Evolutionary conservation across 2,113 vertebrate genomes (phyloP).

Genomic region (Larimichthys crocea): DNA sequence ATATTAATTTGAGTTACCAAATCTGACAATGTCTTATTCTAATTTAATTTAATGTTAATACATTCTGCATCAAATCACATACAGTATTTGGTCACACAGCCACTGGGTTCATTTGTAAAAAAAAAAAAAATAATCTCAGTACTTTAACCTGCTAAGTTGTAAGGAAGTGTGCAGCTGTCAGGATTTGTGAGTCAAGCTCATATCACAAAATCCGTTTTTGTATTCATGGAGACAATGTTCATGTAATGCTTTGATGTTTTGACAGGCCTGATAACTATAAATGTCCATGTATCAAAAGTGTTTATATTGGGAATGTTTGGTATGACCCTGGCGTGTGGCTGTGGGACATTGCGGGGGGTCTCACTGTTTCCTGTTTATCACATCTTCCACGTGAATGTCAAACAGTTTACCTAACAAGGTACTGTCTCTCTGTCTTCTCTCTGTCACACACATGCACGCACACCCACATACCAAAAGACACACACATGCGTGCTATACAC

Average conservation of each 20-base stretch:
- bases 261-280: slow-evolving; percentile 75
- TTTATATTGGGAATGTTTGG: slow-evolving; percentile 78
- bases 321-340: slow-evolving; percentile 77
- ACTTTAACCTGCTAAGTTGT: not conserved
- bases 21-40: not conserved
- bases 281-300: slow-evolving; percentile 71
- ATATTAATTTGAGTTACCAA: not conserved
- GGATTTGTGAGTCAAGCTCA: slow-evolving; percentile 17
- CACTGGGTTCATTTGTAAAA: not conserved
- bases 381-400: slow-evolving; percentile 78
- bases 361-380: slow-evolving; percentile 81
- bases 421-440: slow-evolving; percentile 69
- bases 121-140: not conserved
- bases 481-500: not conserved
- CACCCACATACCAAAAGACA: slow-evolving; percentile 12
- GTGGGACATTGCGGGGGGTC: slow-evolving; percentile 73
- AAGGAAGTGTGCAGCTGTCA: slow-evolving; percentile 7
- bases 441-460: slow-evolving; percentile 32
- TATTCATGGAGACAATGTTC: slow-evolving; percentile 46
- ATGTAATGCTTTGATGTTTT: slow-evolving; percentile 66
- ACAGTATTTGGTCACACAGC: not conserved
- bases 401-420: slow-evolving; percentile 84
- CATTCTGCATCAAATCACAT: not conserved
- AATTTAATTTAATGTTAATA: not conserved
- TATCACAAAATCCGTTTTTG: slow-evolving; percentile 50